These are phyloP conservation scores for Bettongia penicillata DNA, from an alignment of 2,113 vertebrate species.

Conservation along the genomic window DNA sequence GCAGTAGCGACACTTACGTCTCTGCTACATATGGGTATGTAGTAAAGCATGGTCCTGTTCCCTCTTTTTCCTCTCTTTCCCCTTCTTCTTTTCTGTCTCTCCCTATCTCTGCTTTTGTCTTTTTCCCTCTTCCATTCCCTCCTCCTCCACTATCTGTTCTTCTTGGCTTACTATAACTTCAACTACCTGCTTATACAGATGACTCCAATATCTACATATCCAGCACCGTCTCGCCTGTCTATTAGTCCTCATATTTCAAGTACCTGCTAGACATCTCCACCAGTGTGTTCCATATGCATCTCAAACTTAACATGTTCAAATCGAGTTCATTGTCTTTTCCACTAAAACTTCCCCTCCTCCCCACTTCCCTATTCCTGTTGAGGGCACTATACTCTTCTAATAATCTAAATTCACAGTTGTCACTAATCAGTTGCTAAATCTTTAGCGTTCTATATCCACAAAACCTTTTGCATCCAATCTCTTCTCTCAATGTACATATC, in stretches of 20 bases:
- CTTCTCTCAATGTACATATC: background rate
- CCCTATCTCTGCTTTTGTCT: no score
- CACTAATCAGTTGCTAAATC: background rate
- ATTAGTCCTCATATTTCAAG: background rate
- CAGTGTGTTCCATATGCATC: background rate
- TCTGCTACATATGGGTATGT: background rate
- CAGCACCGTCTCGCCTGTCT: background rate
- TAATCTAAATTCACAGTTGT: background rate
- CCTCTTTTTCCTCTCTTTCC: no score
- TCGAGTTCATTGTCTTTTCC: background rate
- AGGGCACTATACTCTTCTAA: background rate
- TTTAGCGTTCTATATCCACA: background rate
- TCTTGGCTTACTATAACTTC: background rate
- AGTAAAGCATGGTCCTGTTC: background rate
- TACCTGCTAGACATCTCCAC: background rate
- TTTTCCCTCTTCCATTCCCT: background rate
- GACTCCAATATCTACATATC: background rate
- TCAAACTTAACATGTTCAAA: background rate
- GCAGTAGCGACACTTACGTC: background rate
- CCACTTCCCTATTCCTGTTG: background rate
- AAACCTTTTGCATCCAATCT: background rate
- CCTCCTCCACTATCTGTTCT: background rate
- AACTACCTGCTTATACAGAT: background rate
- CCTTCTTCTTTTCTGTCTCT: no score
- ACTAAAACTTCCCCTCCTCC: background rate